Base-by-base conservation (phyloP, 2,797 vertebrate species). In the Champsocephalus esox region DNA sequence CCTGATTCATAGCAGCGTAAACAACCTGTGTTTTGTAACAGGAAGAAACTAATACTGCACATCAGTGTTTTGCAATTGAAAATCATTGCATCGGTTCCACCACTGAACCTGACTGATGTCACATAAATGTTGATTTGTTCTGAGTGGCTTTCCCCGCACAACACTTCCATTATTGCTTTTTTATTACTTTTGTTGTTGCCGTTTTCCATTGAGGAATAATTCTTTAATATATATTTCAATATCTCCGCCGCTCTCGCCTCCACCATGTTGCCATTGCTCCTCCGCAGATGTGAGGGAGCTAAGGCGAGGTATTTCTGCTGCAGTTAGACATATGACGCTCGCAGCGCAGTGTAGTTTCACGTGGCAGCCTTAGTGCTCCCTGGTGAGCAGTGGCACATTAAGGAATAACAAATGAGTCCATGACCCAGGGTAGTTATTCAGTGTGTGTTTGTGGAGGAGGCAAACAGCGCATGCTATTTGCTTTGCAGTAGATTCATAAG, bases 191-290 rank as follows among this genome's bases (percentile, higher is more conserved):
- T 88, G 81, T 90, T 92, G 92, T 88, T 76, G 89, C 89, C 77
- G 87, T 91, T 93, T 92, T 86, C 91, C 90, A 80, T 91, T 80
- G 90, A 93, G 90, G 93, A 93, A 93, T 93, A 92, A 92, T 93
- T 92, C 88, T 90, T 89, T 89, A 91, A 92, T 93, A 93, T 92
- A 87, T 88, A 90, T 93, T 93, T 93, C 89, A 91, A 92, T 93
- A 91, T 92, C 89, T 91, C 86, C 13, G 52, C 14, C 6, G 62
- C 83, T 55, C 62, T 84, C 71, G 74, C 83, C 81, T 83, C 64
- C 61, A 3, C 77, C 61, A 21, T 41, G 71, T 80, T 81, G 84
- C 87, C 75, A 66, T 89, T 84, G 44, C 74, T 88, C 73, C 34
- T 3, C 48, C 48, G 9, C 66, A 46, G 81, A 79, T 56, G 73